These are phyloP conservation scores for Hypsibius dujardini DNA, from an alignment of 1,140 invertebrate genomes.

Conservation along the genomic window DNA sequence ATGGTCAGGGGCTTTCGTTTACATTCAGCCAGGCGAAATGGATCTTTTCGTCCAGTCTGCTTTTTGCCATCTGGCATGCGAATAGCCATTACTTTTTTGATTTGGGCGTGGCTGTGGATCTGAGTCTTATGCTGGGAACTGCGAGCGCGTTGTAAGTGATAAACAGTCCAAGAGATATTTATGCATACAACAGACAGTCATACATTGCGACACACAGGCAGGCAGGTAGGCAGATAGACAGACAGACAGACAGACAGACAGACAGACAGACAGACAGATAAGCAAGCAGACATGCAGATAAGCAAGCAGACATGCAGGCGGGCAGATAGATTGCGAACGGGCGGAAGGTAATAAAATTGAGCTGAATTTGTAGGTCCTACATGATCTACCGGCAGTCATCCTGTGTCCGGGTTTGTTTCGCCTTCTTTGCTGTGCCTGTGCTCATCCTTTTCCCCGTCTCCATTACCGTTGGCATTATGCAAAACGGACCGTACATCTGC, in stretches of 20 bases:
- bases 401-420: not conserved
- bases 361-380: not conserved
- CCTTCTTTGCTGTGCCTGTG: not conserved
- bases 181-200: too few relatives aligned
- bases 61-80: conserved; percentile 7
- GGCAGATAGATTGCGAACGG: not conserved
- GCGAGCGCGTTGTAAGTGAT: not conserved
- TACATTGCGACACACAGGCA: too few relatives aligned
- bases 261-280: not conserved
- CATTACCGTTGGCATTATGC: not conserved
- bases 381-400: conserved; percentile 5
- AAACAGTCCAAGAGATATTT: too few relatives aligned
- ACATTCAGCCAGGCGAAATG: not conserved
- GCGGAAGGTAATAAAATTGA: not conserved
- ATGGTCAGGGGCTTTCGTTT: not conserved
- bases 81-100: conserved; percentile 9
- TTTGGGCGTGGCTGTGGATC: conserved; percentile 6
- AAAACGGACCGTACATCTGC: not conserved
- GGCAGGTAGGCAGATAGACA: not conserved
- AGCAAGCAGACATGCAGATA: not conserved
- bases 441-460: conserved; percentile 1
- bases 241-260: not conserved
- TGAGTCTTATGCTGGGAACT: not conserved
- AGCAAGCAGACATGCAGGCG: not conserved
- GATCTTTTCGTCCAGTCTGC: not conserved